phyloP scores from a whole-genome alignment of 2,113 vertebrate genomes.

The Aldabrachelys gigantea region DNA sequence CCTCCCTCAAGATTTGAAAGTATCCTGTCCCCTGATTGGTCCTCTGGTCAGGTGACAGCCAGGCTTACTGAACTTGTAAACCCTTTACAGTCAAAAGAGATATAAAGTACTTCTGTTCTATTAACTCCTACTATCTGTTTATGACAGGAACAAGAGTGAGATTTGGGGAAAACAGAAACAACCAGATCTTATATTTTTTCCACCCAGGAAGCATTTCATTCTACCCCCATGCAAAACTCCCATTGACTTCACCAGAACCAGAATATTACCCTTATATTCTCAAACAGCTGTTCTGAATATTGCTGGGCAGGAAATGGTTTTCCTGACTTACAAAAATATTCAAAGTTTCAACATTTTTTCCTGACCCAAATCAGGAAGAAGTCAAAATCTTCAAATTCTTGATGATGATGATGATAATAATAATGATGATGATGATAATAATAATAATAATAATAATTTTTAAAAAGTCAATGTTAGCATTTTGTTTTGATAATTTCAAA shows the following conservation, averaged over 20 bases:
- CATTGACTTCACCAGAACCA: not conserved
- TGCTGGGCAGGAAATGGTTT: not conserved
- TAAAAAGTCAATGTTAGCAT: not conserved
- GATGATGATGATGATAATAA: too few relatives aligned
- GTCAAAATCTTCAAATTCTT: not conserved
- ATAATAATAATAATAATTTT: too few relatives aligned
- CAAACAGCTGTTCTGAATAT: not conserved
- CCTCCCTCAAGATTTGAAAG: too few relatives aligned
- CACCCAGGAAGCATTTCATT: constrained; percentile 3
- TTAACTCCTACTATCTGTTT: too few relatives aligned
- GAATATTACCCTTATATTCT: not conserved
- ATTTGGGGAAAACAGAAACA: not conserved
- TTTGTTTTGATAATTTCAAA: not conserved
- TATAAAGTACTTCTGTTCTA: too few relatives aligned
- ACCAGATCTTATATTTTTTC: not conserved
- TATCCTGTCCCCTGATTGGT: too few relatives aligned
- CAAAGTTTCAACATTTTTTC: not conserved
- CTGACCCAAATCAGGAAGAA: not conserved
- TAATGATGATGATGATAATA: too few relatives aligned
- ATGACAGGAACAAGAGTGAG: not conserved
- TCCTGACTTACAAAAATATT: not conserved
- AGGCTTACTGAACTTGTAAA: too few relatives aligned
- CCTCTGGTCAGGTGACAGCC: too few relatives aligned
- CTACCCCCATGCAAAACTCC: not conserved
- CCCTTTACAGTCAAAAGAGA: too few relatives aligned